phyloP scores from a whole-genome alignment of 2,113 vertebrate genomes.

The Puffinus mauretanicus region DNA sequence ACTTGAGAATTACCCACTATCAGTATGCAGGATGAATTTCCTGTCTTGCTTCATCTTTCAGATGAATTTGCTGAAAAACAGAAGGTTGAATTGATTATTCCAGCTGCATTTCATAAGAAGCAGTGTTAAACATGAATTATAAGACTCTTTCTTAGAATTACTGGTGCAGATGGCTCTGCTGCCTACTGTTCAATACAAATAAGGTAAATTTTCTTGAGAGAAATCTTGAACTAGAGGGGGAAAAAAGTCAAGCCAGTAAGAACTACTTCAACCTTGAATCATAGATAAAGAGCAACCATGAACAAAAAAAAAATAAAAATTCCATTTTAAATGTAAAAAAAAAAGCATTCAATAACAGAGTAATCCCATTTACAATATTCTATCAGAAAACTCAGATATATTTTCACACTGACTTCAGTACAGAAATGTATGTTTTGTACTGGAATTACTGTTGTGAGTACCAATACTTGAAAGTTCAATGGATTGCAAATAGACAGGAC shows the following conservation, averaged over 20 bases:
- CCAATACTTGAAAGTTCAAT: background rate
- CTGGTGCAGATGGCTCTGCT: background rate
- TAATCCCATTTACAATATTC: background rate
- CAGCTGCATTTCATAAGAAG: background rate
- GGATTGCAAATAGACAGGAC: background rate
- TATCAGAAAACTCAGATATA: background rate
- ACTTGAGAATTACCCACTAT: background rate
- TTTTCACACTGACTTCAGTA: background rate
- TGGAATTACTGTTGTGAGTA: background rate
- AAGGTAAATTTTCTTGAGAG: background rate
- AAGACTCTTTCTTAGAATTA: background rate
- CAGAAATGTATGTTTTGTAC: background rate
- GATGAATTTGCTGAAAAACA: background rate
- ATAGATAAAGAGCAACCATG: background rate
- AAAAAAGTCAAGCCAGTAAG: background rate
- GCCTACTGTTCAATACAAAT: background rate
- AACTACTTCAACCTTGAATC: background rate
- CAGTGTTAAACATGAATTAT: background rate
- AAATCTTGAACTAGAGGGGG: background rate
- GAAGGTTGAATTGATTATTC: background rate
- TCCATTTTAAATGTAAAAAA: background rate
- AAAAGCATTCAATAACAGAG: background rate
- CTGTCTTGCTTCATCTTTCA: background rate
- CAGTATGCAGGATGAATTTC: background rate
- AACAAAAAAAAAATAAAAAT: background rate